These are phyloP conservation scores for Agrilus mali DNA, from an alignment of 2,888 invertebrate species.

Conservation along the genomic window DNA sequence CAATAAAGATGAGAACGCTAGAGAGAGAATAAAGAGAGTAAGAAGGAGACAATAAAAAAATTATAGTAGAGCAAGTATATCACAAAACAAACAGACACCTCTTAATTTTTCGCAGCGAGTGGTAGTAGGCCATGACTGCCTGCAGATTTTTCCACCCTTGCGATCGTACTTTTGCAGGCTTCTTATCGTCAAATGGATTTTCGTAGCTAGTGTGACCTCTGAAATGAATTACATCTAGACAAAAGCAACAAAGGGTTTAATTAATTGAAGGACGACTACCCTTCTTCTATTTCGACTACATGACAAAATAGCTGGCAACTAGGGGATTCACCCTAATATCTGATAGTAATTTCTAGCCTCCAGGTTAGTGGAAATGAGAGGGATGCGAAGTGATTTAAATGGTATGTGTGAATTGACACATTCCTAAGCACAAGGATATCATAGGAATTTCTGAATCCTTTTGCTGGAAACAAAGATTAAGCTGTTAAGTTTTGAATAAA, in stretches of 20 bases:
- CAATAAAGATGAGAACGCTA: slow-evolving; percentile 17
- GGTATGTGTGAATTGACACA: no score
- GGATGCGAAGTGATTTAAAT: no score
- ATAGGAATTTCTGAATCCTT: no score
- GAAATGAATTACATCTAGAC: slow-evolving; percentile 15
- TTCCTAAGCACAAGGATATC: no score
- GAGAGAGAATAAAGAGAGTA: slow-evolving; percentile 11
- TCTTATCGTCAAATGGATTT: slow-evolving; percentile 15
- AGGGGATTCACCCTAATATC: no score
- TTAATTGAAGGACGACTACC: no score
- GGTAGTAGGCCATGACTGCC: slow-evolving; percentile 82
- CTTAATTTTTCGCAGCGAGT: slow-evolving; percentile 81
- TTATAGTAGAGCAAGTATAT: slow-evolving; percentile 4
- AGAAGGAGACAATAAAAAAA: slow-evolving; percentile 1
- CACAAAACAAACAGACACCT: slow-evolving; percentile 41
- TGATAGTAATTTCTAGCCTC: no score
- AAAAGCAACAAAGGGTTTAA: slow-evolving; percentile 1
- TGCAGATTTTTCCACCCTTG: slow-evolving; percentile 80
- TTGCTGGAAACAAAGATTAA: no score
- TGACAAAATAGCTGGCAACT: no score
- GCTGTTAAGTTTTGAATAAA: no score
- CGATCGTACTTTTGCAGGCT: slow-evolving; percentile 25
- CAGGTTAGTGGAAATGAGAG: no score
- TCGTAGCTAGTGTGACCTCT: slow-evolving; percentile 15
- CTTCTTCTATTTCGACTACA: no score